phyloP scores from a whole-genome alignment of 2,113 vertebrate species.

The Cephalopterus ornatus region DNA sequence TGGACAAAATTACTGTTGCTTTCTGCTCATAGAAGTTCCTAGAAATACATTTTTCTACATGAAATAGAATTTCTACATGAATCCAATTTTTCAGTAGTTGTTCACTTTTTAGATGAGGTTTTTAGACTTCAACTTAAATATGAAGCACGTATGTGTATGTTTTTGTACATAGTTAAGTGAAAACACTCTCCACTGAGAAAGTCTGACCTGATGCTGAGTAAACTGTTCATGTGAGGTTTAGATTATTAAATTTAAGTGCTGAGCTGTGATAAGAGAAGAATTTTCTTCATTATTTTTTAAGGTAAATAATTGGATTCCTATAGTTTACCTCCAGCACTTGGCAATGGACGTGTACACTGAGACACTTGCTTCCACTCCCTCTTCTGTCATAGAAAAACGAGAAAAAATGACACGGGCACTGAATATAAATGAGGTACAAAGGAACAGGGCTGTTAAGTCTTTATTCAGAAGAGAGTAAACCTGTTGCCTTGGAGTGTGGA shows the following conservation, averaged over 20 bases:
- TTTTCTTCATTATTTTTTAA: neutral
- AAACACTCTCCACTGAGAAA: neutral
- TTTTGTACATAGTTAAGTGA: neutral
- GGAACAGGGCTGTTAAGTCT: neutral
- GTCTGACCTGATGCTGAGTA: neutral
- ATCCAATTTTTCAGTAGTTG: neutral
- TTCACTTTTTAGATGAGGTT: neutral
- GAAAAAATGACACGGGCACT: neutral
- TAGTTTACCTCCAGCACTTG: neutral
- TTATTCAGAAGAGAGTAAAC: neutral
- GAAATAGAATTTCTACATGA: too few species aligned
- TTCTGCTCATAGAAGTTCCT: neutral
- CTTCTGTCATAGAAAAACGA: neutral
- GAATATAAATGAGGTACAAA: neutral
- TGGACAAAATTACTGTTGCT: neutral
- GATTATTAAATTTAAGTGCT: neutral
- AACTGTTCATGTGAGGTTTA: neutral
- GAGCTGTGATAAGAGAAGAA: neutral
- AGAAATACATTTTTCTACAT: too few species aligned
- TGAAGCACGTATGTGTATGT: neutral
- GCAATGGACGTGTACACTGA: neutral
- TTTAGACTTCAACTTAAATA: neutral
- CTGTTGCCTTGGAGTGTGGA: neutral
- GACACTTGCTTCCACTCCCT: neutral
- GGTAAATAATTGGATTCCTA: neutral